phyloP scores from a whole-genome alignment of 2,888 invertebrate genomes.

The Diloba caeruleocephala region DNA sequence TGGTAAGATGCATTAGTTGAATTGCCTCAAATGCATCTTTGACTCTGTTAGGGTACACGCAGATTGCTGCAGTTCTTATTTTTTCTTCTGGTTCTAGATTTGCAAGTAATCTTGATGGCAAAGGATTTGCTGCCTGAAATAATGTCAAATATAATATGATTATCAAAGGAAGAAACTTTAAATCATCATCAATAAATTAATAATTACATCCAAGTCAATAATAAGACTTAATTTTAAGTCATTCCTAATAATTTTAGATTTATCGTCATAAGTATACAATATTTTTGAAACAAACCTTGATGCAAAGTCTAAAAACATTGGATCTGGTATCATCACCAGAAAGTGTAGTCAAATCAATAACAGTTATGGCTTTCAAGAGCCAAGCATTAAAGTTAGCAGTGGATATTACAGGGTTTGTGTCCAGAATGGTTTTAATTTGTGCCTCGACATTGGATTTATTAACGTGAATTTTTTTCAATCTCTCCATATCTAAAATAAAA shows the following conservation, averaged over 20 bases:
- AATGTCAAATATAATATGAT: too few relatives aligned
- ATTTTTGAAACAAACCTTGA: slow-evolving; percentile 89
- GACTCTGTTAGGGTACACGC: slow-evolving; percentile 97
- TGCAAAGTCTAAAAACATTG: slow-evolving; percentile 94
- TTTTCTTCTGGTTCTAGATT: slow-evolving; percentile 69
- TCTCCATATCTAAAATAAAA: slow-evolving; percentile 59
- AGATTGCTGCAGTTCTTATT: slow-evolving; percentile 96
- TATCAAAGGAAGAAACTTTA: too few relatives aligned
- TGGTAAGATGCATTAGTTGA: slow-evolving; percentile 83
- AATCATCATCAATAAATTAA: too few relatives aligned
- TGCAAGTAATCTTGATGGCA: slow-evolving; percentile 65
- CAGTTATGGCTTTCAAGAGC: slow-evolving; percentile 94
- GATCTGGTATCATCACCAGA: slow-evolving; percentile 94
- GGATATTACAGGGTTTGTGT: slow-evolving; percentile 71
- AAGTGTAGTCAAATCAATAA: slow-evolving; percentile 98
- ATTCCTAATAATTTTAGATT: too few relatives aligned
- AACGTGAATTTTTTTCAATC: slow-evolving; percentile 67
- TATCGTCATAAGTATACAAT: too few relatives aligned
- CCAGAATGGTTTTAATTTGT: slow-evolving; percentile 72
- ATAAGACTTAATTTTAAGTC: too few relatives aligned
- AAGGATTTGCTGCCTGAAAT: slow-evolving; percentile 88
- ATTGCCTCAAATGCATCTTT: slow-evolving; percentile 91
- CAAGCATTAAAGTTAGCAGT: slow-evolving; percentile 91
- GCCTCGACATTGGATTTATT: slow-evolving; percentile 71
- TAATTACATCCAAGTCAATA: too few relatives aligned